Conservation (phyloP, 2,888 invertebrate genomes). For the Drosophila merina region DNA sequence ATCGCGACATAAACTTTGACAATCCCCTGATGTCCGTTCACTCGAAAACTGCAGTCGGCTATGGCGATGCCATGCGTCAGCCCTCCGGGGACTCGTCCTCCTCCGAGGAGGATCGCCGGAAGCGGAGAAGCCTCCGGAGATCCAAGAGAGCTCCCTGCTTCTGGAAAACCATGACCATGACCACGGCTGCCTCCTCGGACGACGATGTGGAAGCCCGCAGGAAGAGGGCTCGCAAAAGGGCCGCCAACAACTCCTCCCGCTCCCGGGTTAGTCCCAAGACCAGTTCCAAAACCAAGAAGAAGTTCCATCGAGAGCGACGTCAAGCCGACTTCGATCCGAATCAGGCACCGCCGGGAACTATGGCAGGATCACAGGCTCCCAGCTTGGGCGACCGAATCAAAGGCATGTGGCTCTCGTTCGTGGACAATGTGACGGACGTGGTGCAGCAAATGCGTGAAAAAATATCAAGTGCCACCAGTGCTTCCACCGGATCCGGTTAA, state of each 20-base stretch:
- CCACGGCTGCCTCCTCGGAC: conserved; percentile 24
- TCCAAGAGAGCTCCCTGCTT: conserved; percentile 69
- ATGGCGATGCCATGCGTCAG: conserved; percentile 65
- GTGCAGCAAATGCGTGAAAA: conserved; percentile 56
- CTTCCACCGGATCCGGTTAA: not conserved
- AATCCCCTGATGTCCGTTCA: conserved; percentile 45
- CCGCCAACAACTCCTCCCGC: conserved; percentile 47
- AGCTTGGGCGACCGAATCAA: conserved; percentile 56
- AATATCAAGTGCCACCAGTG: conserved; percentile 26
- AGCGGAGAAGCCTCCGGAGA: conserved; percentile 52
- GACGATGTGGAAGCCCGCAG: conserved; percentile 63
- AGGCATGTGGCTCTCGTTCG: conserved; percentile 52
- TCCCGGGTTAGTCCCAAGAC: conserved; percentile 44
- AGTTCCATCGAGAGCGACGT: conserved; percentile 41
- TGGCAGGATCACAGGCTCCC: not conserved
- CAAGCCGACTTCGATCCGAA: not conserved
- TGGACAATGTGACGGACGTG: conserved; percentile 52
- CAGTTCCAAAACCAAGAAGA: conserved; percentile 51
- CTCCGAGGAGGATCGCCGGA: conserved; percentile 61
- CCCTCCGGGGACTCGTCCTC: conserved; percentile 51
- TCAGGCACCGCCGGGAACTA: not conserved
- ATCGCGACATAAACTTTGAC: conserved; percentile 48
- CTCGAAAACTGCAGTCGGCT: conserved; percentile 54
- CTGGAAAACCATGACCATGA: conserved; percentile 32
- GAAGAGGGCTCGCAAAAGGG: conserved; percentile 45